These are phyloP conservation scores for Trachelus troglodyta DNA, from an alignment of 2,888 invertebrate genomes.

Conservation along the genomic window DNA sequence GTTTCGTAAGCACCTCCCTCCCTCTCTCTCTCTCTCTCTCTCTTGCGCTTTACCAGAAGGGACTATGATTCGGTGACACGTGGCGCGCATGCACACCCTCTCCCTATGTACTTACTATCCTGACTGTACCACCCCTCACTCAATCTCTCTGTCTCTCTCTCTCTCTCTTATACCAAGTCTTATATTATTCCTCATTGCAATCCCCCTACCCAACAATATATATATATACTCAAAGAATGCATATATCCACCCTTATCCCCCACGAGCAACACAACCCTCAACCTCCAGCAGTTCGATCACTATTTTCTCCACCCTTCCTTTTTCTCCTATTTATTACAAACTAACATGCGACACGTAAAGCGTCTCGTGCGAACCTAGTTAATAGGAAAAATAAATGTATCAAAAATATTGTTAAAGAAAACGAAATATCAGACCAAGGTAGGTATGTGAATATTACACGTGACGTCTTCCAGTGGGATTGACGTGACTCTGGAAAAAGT, in stretches of 20 bases:
- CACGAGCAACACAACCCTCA: background rate
- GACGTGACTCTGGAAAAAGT: background rate
- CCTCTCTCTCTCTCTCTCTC: background rate
- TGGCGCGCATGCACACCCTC: constrained; percentile 20
- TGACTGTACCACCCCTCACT: too few species aligned
- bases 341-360: background rate
- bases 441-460: background rate
- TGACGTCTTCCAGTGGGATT: background rate
- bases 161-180: constrained; percentile 12
- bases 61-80: constrained; percentile 20
- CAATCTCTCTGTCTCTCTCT: background rate
- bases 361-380: background rate
- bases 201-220: background rate
- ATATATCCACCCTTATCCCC: background rate
- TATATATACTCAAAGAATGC: background rate
- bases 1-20: constrained; percentile 38
- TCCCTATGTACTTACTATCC: too few species aligned
- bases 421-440: background rate
- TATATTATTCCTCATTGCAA: background rate
- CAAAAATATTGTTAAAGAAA: background rate
- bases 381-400: background rate
- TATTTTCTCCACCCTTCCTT: background rate
- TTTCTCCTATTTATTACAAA: background rate
- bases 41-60: background rate
- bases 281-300: background rate